Base-by-base conservation (phyloP, 2,113 vertebrate species). In the Cebus imitator region DNA sequence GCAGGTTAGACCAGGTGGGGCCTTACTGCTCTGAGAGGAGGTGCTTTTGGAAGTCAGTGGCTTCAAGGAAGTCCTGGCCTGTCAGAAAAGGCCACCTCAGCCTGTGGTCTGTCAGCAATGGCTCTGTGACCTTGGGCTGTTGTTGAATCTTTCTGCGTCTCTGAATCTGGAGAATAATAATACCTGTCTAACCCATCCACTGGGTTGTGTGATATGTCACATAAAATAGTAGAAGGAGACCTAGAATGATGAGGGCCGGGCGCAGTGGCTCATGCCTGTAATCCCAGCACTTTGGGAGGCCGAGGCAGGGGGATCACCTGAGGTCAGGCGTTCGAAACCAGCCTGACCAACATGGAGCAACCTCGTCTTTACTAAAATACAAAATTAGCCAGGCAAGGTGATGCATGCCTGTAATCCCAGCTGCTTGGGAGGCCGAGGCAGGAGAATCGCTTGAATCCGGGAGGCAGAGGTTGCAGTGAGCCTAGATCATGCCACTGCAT, bases 41-140 rank as follows among this genome's bases (percentile, higher is more conserved):
- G 61, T 20, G 2, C 6, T 0, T 80, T 21, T 14, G 21, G 32
- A 18, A 32, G 66, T 6, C 91, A 1, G 14, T 3, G 4, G 5
- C 91, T 40, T 13, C 37, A 21, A n/a, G 57, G 48, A 50, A 35
- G 4, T 10, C 81, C 17, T 7, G 35, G 35, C 40, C 72, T 17
- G n/a, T 55, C 11, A 10, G 80, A 50, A 79, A 18, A 50, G 50
- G 66, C 3, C 4, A 64, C 43, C n/a, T 13, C 79, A 6, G 25
- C 1, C 20, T 6, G 21, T 3, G 32, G 5, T 23, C 30, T 8
- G 0, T 12, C 6, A 20, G 79, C 57, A 16, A 1, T 45, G 7
- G 61, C 68, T 35, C 55, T 0, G 6, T 14, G 52, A 23, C 87
- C 45, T 43, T 9, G 35, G 27, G 21, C 76, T 45, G 11, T 30